A percentile compares a stretch with the other conserved stretches of the same genome.
Evolutionary conservation across 2,888 invertebrate genomes (phyloP).

Genomic region (Mechanitis messenoides): DNA sequence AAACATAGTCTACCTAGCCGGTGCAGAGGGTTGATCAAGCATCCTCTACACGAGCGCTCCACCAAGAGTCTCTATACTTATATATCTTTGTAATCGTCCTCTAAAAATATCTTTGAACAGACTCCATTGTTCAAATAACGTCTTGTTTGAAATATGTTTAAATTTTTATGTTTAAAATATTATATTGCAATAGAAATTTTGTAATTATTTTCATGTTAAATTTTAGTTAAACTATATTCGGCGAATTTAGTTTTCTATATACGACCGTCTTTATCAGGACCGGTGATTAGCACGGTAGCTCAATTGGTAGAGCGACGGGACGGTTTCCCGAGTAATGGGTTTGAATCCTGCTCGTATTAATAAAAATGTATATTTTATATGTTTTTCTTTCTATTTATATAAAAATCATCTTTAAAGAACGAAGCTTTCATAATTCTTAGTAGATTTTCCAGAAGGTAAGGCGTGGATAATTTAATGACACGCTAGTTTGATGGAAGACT

Average conservation of each 20-base stretch:
- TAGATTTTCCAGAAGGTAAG: neutral
- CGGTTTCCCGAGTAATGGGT: too few species aligned
- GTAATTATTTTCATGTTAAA: neutral
- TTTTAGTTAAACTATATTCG: neutral
- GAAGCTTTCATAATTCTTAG: neutral
- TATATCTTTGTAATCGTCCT: constrained; percentile 46
- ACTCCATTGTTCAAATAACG: constrained; percentile 14
- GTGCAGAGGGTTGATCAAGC: constrained; percentile 51
- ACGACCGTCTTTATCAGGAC: too few species aligned
- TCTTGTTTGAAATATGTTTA: neutral
- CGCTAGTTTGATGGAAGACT: constrained; percentile 1
- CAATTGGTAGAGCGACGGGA: too few species aligned
- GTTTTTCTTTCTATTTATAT: too few species aligned
- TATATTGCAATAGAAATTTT: neutral
- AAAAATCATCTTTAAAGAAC: neutral
- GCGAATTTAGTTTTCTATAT: neutral
- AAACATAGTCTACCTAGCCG: constrained; percentile 19
- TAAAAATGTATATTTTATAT: too few species aligned
- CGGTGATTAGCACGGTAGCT: too few species aligned
- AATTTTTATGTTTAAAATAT: neutral
- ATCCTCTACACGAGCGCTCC: constrained; percentile 63
- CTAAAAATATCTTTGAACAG: constrained; percentile 34
- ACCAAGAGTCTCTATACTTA: constrained; percentile 48
- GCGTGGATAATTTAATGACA: constrained; percentile 1
- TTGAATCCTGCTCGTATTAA: too few species aligned